Evolutionary conservation across 2,797 vertebrate genomes (phyloP).

Genomic region (Typhlichthys subterraneus): DNA sequence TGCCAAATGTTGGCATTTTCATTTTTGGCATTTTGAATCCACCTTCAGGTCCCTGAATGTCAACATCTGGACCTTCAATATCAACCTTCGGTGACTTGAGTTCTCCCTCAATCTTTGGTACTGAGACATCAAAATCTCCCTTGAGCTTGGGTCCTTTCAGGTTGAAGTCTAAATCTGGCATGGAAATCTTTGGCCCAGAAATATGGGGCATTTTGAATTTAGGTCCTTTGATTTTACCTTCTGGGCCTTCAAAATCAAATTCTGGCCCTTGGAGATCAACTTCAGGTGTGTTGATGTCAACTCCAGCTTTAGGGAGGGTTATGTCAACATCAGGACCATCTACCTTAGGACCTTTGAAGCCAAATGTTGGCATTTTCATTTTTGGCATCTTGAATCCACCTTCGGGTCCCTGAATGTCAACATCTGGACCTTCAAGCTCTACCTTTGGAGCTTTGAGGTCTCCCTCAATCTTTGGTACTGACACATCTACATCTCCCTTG

Average conservation of each 20-base stretch:
- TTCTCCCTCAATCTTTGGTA: too few species aligned
- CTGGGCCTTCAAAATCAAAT: constrained; percentile 46
- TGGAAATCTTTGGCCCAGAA: constrained; percentile 22
- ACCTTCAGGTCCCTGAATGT: too few species aligned
- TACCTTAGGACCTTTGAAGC: constrained; percentile 17
- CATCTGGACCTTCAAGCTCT: background rate
- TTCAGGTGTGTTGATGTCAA: constrained; percentile 9
- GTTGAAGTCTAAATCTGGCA: constrained; percentile 7
- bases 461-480: constrained; percentile 19
- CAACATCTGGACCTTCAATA: too few species aligned
- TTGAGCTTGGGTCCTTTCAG: too few species aligned
- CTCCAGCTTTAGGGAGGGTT: background rate
- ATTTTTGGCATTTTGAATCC: too few species aligned
- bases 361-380: constrained; percentile 1
- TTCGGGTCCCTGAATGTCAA: background rate
- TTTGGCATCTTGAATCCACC: background rate
- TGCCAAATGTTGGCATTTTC: too few species aligned
- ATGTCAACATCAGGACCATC: constrained; percentile 20
- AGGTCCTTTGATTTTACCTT: constrained; percentile 44
- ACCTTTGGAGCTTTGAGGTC: constrained; percentile 1
- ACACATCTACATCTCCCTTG: constrained; percentile 21
- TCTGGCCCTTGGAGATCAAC: constrained; percentile 19
- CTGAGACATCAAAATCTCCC: too few species aligned
- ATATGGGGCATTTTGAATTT: constrained; percentile 25
- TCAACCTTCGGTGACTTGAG: too few species aligned